phyloP scores from a whole-genome alignment of 2,113 vertebrate genomes.

The Xyliphius kryptos region DNA sequence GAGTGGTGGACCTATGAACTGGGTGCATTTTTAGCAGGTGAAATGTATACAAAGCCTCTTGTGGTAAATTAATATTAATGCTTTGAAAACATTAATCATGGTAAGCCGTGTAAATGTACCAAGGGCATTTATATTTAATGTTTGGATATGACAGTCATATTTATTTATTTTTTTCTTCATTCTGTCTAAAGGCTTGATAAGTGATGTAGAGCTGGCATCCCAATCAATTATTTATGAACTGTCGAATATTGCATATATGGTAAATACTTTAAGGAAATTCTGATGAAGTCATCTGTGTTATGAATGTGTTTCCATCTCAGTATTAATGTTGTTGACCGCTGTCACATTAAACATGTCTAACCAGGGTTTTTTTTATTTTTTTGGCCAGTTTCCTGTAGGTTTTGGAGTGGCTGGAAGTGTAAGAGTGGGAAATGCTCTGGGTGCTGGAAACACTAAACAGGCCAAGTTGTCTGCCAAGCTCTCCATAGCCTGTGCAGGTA shows the following conservation, averaged over 20 bases:
- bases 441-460: conserved; percentile 65
- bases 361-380: too few species aligned
- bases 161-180: conserved; percentile 3
- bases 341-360: too few species aligned
- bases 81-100: too few species aligned
- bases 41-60: conserved; percentile 1
- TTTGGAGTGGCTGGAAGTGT: conserved; percentile 72
- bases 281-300: too few species aligned
- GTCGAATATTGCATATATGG: conserved; percentile 70
- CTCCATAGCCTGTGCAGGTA: conserved; percentile 63
- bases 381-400: conserved; percentile 70
- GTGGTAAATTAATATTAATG: too few species aligned
- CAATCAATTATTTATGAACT: conserved; percentile 76
- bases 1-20: conserved; percentile 90
- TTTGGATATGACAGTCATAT: not conserved
- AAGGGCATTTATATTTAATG: not conserved
- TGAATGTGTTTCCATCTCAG: too few species aligned
- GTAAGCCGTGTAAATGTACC: too few species aligned
- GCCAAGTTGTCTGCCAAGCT: conserved; percentile 69
- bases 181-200: conserved; percentile 69
- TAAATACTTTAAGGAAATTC: conserved; percentile 61
- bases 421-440: conserved; percentile 76
- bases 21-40: conserved; percentile 77
- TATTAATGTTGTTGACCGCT: too few species aligned
- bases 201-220: conserved; percentile 77